A percentile compares a stretch with the other conserved stretches of the same genome.
Evolutionary conservation across 1,140 invertebrate species (phyloP).

Genomic region (Tetragnatha versicolor): DNA sequence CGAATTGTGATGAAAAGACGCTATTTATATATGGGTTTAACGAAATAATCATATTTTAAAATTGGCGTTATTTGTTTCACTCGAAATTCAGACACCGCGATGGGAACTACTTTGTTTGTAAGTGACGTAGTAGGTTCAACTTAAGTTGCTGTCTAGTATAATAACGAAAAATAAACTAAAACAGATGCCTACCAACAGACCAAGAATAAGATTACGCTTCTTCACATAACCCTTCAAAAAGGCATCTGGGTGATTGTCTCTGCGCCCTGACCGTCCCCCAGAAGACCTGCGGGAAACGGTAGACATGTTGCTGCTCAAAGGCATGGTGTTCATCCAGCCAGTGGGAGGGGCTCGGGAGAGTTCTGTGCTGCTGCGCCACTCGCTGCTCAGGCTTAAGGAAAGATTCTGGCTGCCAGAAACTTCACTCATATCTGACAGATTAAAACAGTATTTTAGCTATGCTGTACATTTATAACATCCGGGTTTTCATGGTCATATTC

Average conservation of each 20-base stretch:
- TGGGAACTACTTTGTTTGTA: too few relatives aligned
- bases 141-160: too few relatives aligned
- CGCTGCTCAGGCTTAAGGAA: slow-evolving; percentile 45
- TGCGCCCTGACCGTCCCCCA: slow-evolving; percentile 62
- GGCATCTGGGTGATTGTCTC: slow-evolving; percentile 71
- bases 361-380: slow-evolving; percentile 54
- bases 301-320: slow-evolving; percentile 75
- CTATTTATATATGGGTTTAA: too few relatives aligned
- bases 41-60: too few relatives aligned
- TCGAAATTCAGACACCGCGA: too few relatives aligned
- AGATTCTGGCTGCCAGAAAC: slow-evolving; percentile 44
- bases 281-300: slow-evolving; percentile 74
- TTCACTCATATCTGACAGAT: slow-evolving; percentile 33
- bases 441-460: neutral
- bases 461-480: too few relatives aligned
- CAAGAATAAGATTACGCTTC: slow-evolving; percentile 92
- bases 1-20: too few relatives aligned
- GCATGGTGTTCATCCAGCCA: slow-evolving; percentile 91
- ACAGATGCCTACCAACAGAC: slow-evolving; percentile 73
- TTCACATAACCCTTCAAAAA: slow-evolving; percentile 94
- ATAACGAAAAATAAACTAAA: slow-evolving; percentile 14
- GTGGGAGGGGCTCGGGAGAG: slow-evolving; percentile 63
- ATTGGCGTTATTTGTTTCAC: too few relatives aligned
- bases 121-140: too few relatives aligned
- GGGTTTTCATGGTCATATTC: too few relatives aligned